Percentiles rank a stretch among this genome's conserved stretches.
phyloP scores from a whole-genome alignment of 2,113 vertebrate genomes.

The Turdus rufiventris region DNA sequence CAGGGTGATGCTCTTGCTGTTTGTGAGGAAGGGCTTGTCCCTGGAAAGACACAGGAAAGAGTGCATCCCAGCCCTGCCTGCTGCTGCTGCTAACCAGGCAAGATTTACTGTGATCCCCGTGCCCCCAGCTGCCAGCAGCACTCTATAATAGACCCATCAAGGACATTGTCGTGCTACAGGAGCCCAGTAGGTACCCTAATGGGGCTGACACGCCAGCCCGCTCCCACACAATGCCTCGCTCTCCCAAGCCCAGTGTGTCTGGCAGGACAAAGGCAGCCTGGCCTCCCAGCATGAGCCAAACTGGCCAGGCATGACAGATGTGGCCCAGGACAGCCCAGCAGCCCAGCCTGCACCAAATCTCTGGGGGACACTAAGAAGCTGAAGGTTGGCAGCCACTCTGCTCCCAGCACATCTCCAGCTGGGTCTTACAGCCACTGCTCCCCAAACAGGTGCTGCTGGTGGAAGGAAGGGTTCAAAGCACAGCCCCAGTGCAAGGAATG shows the following conservation, averaged over 20 bases:
- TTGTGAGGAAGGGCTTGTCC: not conserved
- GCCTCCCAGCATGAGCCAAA: not conserved
- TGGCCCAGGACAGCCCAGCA: rapidly evolving
- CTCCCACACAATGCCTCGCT: not conserved
- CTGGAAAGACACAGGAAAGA: not conserved
- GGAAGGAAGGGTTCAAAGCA: not conserved
- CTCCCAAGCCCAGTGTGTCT: not conserved
- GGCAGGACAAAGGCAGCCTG: not conserved
- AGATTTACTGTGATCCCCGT: not conserved
- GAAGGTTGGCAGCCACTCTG: rapidly evolving
- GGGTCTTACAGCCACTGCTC: not conserved
- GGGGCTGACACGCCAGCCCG: rapidly evolving
- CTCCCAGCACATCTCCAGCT: not conserved
- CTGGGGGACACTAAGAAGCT: not conserved
- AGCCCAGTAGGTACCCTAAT: not conserved
- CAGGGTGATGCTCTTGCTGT: not conserved
- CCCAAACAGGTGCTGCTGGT: not conserved
- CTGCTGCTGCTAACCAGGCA: not conserved
- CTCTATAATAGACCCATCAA: slow-evolving; percentile 24
- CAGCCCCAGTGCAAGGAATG: not conserved
- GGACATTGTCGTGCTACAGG: not conserved
- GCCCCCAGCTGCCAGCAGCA: not conserved
- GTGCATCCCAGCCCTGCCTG: not conserved
- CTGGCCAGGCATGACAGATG: not conserved
- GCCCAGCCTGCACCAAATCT: rapidly evolving